Percentiles rank a stretch among this genome's conserved stretches.
phyloP scores from a whole-genome alignment of 1,140 invertebrate species.

The Pomacea maculata region DNA sequence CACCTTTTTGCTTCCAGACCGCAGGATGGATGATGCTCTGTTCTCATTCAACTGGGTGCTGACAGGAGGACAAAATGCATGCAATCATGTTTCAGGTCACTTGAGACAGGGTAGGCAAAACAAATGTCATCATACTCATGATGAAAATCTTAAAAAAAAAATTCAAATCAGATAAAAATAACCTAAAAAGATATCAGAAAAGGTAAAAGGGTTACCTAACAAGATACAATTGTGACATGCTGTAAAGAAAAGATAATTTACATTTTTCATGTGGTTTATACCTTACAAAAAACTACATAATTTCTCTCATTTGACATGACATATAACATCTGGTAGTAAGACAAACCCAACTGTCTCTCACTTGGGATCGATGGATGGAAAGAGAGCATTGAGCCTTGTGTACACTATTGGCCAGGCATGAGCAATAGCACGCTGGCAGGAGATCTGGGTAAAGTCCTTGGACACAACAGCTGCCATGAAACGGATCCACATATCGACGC shows the following conservation, averaged over 20 bases:
- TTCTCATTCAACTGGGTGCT: conserved; percentile 80
- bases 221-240: neutral
- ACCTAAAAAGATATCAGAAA: no score
- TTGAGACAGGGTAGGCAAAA: neutral
- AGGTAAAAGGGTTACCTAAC: neutral
- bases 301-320: neutral
- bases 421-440: conserved; percentile 83
- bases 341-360: conserved; percentile 33
- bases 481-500: conserved; percentile 78
- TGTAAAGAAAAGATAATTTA: no score
- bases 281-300: no score
- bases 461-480: conserved; percentile 83
- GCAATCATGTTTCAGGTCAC: neutral
- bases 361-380: conserved; percentile 94
- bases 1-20: conserved; percentile 79
- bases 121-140: neutral
- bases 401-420: conserved; percentile 97
- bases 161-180: neutral
- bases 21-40: conserved; percentile 84
- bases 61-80: conserved; percentile 20
- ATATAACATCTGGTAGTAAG: neutral
- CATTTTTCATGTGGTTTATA: neutral
- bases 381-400: conserved; percentile 87
- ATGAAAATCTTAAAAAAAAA: neutral
- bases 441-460: conserved; percentile 73